Percentiles rank a stretch among this genome's conserved stretches.
phyloP scores from a whole-genome alignment of 2,797 vertebrate genomes.

The Euphonia xanthogaster region DNA sequence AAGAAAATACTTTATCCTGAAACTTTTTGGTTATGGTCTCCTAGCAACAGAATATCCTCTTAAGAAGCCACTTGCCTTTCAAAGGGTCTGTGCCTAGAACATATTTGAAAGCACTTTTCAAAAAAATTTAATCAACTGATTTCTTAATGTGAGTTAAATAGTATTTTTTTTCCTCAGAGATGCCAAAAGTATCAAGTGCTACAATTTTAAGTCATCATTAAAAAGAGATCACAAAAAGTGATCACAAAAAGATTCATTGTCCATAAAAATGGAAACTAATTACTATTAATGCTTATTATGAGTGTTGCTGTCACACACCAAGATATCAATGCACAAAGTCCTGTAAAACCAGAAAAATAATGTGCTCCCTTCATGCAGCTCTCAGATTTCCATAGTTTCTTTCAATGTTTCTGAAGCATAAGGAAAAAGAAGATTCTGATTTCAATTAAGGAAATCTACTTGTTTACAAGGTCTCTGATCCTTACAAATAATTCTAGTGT shows the following conservation, averaged over 20 bases:
- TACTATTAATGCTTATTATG: neutral
- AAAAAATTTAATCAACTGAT: neutral
- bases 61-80: constrained; percentile 49
- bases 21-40: constrained; percentile 30
- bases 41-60: constrained; percentile 52
- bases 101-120: constrained; percentile 8
- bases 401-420: neutral
- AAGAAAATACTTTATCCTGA: constrained; percentile 34
- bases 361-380: neutral
- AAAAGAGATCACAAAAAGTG: neutral
- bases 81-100: neutral
- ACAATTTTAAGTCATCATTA: neutral
- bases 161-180: neutral
- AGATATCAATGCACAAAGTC: neutral
- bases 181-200: neutral
- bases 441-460: neutral
- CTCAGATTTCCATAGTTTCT: neutral
- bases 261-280: constrained; percentile 3
- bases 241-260: neutral
- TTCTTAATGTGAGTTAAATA: constrained; percentile 11
- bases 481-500: neutral
- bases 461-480: neutral
- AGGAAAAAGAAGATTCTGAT: neutral
- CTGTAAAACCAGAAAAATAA: neutral
- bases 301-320: neutral